These are phyloP conservation scores for Molorchus minor DNA, from an alignment of 2,888 invertebrate genomes.

Conservation along the genomic window DNA sequence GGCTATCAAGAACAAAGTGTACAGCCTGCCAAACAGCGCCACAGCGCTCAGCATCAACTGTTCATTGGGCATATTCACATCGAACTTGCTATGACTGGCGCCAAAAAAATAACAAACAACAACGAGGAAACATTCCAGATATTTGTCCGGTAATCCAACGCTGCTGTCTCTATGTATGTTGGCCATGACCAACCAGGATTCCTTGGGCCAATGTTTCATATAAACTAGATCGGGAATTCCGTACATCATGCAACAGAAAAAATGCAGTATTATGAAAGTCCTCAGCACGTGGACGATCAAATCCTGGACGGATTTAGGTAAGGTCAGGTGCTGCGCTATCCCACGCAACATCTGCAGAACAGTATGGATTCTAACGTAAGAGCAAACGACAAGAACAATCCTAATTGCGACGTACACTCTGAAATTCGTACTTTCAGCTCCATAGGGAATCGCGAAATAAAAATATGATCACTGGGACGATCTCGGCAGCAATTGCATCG, in stretches of 20 bases:
- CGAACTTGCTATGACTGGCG: conserved; percentile 39
- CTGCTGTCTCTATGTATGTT: neutral
- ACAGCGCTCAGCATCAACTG: conserved; percentile 42
- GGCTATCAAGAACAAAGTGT: conserved; percentile 46
- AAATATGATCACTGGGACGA: too few species aligned
- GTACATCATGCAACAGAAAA: neutral
- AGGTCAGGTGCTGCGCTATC: too few species aligned
- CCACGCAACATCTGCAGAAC: too few species aligned
- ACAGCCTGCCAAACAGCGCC: conserved; percentile 47
- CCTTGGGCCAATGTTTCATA: neutral
- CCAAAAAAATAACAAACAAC: conserved; percentile 51
- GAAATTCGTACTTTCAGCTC: too few species aligned
- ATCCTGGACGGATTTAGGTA: too few species aligned
- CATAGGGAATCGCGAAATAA: too few species aligned
- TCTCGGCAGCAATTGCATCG: conserved; percentile 33
- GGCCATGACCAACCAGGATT: conserved; percentile 34
- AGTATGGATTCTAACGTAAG: too few species aligned
- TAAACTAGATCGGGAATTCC: neutral
- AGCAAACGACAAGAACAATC: too few species aligned
- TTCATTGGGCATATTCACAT: conserved; percentile 36
- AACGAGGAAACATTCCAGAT: conserved; percentile 39
- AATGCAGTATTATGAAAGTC: too few species aligned
- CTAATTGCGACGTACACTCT: too few species aligned
- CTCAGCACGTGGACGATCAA: too few species aligned
- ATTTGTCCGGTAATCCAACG: conserved; percentile 19